Base-by-base conservation (phyloP, 1,140 invertebrate genomes). In the Nasonia longicornis region DNA sequence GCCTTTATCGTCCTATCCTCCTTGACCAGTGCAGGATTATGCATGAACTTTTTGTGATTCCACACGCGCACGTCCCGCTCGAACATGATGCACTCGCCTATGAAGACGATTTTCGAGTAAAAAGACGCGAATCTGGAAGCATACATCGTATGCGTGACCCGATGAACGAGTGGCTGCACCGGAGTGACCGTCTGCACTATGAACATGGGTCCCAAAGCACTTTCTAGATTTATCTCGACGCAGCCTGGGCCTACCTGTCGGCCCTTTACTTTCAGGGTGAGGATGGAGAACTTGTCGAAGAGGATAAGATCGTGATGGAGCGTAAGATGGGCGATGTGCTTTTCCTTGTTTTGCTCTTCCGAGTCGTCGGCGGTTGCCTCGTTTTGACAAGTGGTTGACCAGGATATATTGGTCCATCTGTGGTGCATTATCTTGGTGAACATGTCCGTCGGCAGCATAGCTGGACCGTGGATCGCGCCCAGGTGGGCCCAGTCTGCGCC, bases 401-500 rank as follows among this genome's bases (percentile, higher is more conserved):
- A 91, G 10, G 58, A 71, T 0, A 83, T 85, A 22, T 87, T 85
- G 0, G 88, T 85, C 89, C 89, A 92, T 73, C 89, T 88, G 67
- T 90, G 84, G 80, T 86, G 84, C 1, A 35, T 81, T 76, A 79
- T 85, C 10, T 83, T 79, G 64, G 64, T 86, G 42, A 92, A 87
- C 75, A 92, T 89, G 2, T 92, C 87, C 42, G 94, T 92, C 35
- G 92, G 84, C 63, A 96, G 84, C 85, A 95, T 88, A 52, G 92
- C 86, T 26, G 93, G 89, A 38, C 92, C 92, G 84, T 98, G 97
- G 0, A 98, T 92, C 0, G 94, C 92, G 75, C 92, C 92, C 16
- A 98, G 91, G 87, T 98, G 97, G 0, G 94, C 94, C 2, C 95
- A 91, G 87, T 98, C 97, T 0, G 96, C 95, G 0, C 96, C 97